Base-by-base conservation (phyloP, 1,140 invertebrate genomes). In the Notospermus geniculatus region DNA sequence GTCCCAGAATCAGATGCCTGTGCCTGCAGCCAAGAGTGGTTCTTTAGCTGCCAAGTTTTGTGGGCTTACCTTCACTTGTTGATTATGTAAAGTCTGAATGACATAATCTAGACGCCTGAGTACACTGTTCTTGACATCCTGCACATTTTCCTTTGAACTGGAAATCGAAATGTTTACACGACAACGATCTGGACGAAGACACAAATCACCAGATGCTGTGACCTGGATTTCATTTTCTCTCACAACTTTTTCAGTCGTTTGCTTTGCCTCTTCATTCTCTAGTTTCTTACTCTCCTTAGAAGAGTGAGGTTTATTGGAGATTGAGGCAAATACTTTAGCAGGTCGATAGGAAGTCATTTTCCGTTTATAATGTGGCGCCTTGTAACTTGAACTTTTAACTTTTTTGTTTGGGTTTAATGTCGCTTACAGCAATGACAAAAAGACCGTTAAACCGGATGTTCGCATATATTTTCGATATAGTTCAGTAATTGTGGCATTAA, bases 81-180 rank as follows among this genome's bases (percentile, higher is more conserved):
- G 68, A 60, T 80, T 78, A 54, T 74, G 63, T 5, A 79, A 60
- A 11, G 72, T 73, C 57, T 78, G 76, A 11, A 76, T 32, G 9
- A 80, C 66, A 63, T 80, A 80, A 52, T 79, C 77, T 2, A 75
- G 27, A 28, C 78, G 60, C 57, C 78, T 66, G 7, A 67, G 65
- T 0, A 79, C 71, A 64, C 78, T 80, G 59, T 71, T 74, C 59
- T 78, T 80, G 1, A 71, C 77, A 54, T 80, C 78, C 29, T 78
- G 69, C 4, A 71, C 69, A 62, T 67, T 71, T 7, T 70, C 69
- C 64, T 80, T 80, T 15, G 60, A 41, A 52, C 70, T 71, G 2
- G 67, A 62, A 28, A 76, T 64, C 41, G 60, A 64, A n/a, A 78
- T 62, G 5, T 65, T 69, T 2, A 78, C 59, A 41, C 66, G 69